Percentiles rank a stretch among this genome's conserved stretches.
These are phyloP conservation scores for Ditylenchus weischeri DNA, from an alignment of 2,888 invertebrate genomes.

Conservation along the genomic window DNA sequence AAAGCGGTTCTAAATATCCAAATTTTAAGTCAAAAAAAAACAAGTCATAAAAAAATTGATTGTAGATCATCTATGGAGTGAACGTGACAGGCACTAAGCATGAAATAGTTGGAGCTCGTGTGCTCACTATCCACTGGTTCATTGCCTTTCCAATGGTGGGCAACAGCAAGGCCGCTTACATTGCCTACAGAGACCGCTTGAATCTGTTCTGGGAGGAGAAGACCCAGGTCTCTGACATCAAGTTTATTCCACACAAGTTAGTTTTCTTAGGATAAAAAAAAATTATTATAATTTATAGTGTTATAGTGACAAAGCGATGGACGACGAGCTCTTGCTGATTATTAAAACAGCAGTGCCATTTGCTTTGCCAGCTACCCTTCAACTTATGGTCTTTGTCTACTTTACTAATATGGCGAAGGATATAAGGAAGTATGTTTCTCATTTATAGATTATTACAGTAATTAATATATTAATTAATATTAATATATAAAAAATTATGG, in stretches of 20 bases:
- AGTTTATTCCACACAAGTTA: constrained; percentile 58
- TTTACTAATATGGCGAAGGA: constrained; percentile 50
- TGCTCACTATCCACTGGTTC: constrained; percentile 57
- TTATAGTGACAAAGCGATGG: constrained; percentile 57
- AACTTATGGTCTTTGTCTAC: constrained; percentile 55
- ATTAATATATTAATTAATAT: background rate
- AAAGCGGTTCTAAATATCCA: no score
- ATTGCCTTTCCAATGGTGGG: constrained; percentile 47
- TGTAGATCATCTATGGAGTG: constrained; percentile 55
- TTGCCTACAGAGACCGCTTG: constrained; percentile 45
- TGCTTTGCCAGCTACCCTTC: constrained; percentile 53
- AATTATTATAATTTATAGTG: background rate
- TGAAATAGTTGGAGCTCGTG: constrained; percentile 56
- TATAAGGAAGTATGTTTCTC: constrained; percentile 35
- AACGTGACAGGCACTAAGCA: constrained; percentile 57
- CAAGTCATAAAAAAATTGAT: background rate
- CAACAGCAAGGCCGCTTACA: constrained; percentile 46
- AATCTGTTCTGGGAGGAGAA: constrained; percentile 52
- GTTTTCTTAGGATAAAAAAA: constrained; percentile 12
- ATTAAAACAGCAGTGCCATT: constrained; percentile 56
- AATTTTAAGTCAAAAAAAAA: no score
- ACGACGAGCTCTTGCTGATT: constrained; percentile 56
- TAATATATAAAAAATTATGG: no score
- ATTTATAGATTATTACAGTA: no score
- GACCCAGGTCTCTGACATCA: constrained; percentile 45